Evolutionary conservation across 2,888 invertebrate species (phyloP), one percentile per base, ranked within the genome.

Genomic region (Thymelicus acteon): DNA sequence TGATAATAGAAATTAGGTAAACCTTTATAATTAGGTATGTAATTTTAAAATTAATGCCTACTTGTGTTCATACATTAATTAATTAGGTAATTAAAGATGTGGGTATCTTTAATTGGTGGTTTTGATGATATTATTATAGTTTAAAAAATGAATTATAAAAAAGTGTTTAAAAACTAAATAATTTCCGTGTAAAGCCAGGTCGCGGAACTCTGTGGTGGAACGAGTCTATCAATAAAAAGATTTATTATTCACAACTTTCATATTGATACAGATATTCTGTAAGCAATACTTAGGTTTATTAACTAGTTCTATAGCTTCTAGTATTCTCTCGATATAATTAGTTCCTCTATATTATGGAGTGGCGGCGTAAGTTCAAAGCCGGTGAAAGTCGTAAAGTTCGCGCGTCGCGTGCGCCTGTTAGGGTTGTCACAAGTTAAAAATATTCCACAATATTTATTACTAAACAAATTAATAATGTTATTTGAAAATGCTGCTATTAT

Each of bases 351-450:
- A 44, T 40, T 39, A 54, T 58, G 58, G 67, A 52, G 60, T 31
- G 37, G 52, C 60, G 67, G 60, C 67, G 61, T 61, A 61, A 67
- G 61, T 67, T 67, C 67, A 67, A 67, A 61, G 60, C 40, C n/a
- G 44, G 67, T 31, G 67, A 67, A 67, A 67, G 67, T 61, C 40
- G 8, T 37, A 24, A 40, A 31, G 49, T 60, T 67, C 54, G 49
- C 49, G 60, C 37, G 67, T 67, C 67, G 67, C 67, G 67, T 67
- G 67, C 61, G 5, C 52, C 7, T 8, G 12, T 6, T 54, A 67
- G 61, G 67, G 67, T 54, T 67, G 61, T 13, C 66, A 44, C 40
- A 13, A 37, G 2, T 48, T 24, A 48, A 13, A 13, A 15, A 44
- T 19, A 61, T 44, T 19, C 15, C n/a, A 10, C 2, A 60, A 4